phyloP scores from a whole-genome alignment of 2,113 vertebrate genomes.

The Gambusia holbrooki region DNA sequence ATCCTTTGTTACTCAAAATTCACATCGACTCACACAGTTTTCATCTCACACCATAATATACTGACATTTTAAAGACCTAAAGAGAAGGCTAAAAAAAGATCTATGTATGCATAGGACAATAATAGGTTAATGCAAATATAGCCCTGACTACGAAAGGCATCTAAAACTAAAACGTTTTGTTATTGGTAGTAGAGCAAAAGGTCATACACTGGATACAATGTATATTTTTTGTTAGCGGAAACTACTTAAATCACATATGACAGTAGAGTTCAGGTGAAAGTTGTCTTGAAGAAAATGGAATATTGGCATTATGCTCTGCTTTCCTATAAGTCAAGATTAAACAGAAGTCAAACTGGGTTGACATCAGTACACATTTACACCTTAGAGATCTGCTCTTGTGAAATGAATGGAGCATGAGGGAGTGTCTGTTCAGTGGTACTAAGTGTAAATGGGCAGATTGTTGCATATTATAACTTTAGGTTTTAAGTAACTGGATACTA shows the following conservation, averaged over 20 bases:
- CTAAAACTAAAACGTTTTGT: not conserved
- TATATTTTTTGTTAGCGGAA: not conserved
- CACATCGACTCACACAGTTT: not conserved
- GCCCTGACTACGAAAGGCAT: not conserved
- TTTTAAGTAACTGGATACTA: no score
- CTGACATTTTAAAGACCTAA: not conserved
- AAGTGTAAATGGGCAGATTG: no score
- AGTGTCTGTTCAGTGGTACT: not conserved
- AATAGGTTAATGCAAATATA: not conserved
- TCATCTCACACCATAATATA: not conserved
- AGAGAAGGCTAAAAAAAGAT: not conserved
- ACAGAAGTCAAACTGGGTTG: constrained; percentile 5
- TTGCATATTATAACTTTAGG: no score
- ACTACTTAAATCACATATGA: not conserved
- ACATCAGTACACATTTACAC: constrained; percentile 10
- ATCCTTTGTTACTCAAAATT: not conserved
- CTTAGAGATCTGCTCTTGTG: not conserved
- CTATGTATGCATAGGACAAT: not conserved
- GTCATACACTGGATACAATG: not conserved
- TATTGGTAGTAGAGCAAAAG: not conserved
- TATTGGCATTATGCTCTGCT: not conserved
- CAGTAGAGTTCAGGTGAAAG: not conserved
- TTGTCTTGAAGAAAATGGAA: not conserved
- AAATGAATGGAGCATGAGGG: constrained; percentile 3
- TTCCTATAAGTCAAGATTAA: not conserved